These are phyloP conservation scores for Ferdinandea cuprea DNA, from an alignment of 2,888 invertebrate genomes.

Conservation along the genomic window DNA sequence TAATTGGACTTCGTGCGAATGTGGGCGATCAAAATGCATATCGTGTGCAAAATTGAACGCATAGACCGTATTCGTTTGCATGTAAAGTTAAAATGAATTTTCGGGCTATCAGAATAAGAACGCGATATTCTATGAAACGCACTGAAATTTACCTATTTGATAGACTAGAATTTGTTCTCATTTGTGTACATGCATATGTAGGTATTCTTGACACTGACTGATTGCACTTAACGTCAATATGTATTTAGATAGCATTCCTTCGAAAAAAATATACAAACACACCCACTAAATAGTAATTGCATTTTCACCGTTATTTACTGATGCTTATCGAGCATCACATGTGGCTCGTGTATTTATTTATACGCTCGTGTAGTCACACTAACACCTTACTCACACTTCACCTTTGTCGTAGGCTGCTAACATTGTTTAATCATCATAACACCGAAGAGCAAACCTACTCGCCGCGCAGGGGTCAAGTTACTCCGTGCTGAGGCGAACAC, in stretches of 20 bases:
- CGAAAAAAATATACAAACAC: conserved; percentile 19
- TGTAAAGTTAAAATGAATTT: background rate
- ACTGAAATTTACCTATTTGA: background rate
- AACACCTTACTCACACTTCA: conserved; percentile 53
- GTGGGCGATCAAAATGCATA: background rate
- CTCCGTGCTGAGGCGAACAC: conserved; percentile 41
- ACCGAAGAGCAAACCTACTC: conserved; percentile 37
- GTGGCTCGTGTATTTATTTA: conserved; percentile 48
- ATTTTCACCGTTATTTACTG: conserved; percentile 33
- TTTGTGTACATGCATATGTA: background rate
- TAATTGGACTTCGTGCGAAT: background rate
- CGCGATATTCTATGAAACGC: background rate
- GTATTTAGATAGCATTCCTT: background rate
- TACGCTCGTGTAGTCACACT: conserved; percentile 43
- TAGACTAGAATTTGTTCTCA: background rate
- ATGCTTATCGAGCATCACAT: conserved; percentile 22
- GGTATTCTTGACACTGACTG: conserved; percentile 64
- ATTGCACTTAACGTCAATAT: background rate
- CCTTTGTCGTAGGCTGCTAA: conserved; percentile 37
- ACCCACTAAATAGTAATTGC: background rate
- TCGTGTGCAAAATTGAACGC: background rate
- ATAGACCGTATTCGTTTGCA: conserved; percentile 3
- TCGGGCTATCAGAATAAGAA: background rate
- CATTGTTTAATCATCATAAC: conserved; percentile 62
- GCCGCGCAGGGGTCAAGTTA: conserved; percentile 57